These are phyloP conservation scores for Liposcelis brunnea DNA, from an alignment of 2,888 invertebrate genomes.

Conservation along the genomic window DNA sequence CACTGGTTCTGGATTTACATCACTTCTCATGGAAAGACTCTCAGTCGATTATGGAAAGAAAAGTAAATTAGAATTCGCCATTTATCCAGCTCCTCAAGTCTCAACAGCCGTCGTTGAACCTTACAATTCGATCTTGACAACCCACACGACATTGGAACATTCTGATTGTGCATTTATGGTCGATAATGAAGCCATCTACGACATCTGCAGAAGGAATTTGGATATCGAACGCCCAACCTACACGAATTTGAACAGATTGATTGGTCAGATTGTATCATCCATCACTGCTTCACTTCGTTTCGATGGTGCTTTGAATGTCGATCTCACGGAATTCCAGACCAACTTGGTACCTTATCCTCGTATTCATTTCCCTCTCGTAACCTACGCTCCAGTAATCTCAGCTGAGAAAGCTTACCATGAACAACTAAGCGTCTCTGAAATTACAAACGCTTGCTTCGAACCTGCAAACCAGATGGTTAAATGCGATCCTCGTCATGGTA, in stretches of 20 bases:
- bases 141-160: conserved; percentile 42
- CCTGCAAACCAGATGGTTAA: conserved; percentile 35
- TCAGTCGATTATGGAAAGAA: conserved; percentile 43
- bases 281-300: conserved; percentile 42
- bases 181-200: conserved; percentile 32
- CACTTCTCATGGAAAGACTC: conserved; percentile 39
- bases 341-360: conserved; percentile 43
- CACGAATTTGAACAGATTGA: conserved; percentile 41
- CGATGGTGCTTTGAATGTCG: conserved; percentile 43
- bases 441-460: conserved; percentile 43
- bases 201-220: conserved; percentile 39
- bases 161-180: conserved; percentile 46
- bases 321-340: conserved; percentile 43
- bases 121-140: conserved; percentile 40
- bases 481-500: conserved; percentile 30
- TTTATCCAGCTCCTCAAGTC: conserved; percentile 39
- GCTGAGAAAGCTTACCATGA: conserved; percentile 38
- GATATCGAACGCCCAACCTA: conserved; percentile 41
- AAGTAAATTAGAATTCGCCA: conserved; percentile 38
- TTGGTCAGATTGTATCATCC: conserved; percentile 39
- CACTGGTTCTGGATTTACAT: conserved; percentile 40
- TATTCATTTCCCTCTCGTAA: conserved; percentile 41
- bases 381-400: conserved; percentile 37
- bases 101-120: conserved; percentile 32
- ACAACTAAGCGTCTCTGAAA: conserved; percentile 35